Conservation (phyloP, 2,797 vertebrate species). For the Labeo calbasu region DNA sequence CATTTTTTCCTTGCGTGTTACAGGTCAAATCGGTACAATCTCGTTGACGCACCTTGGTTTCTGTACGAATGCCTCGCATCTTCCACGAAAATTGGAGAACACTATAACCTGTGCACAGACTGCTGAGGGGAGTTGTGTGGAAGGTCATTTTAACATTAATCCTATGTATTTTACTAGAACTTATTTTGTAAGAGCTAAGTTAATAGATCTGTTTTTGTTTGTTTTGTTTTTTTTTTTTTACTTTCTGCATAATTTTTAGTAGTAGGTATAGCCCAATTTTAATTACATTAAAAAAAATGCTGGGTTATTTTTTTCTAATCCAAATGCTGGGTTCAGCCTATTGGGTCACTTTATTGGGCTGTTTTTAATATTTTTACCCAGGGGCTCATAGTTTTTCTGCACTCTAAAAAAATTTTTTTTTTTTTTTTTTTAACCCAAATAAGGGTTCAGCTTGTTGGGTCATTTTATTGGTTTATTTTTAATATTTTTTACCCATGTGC, state of each 20-base stretch:
- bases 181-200: neutral
- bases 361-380: too few species aligned
- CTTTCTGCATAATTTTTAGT: neutral
- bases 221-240: neutral
- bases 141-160: neutral
- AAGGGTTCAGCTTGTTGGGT: too few species aligned
- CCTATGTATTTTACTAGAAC: neutral
- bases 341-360: too few species aligned
- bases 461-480: too few species aligned
- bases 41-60: neutral
- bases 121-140: conserved; percentile 18
- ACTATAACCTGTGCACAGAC: conserved; percentile 1
- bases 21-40: neutral
- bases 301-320: too few species aligned
- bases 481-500: too few species aligned
- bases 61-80: neutral
- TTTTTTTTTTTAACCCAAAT: too few species aligned
- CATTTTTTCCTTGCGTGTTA: neutral
- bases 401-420: too few species aligned
- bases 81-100: neutral
- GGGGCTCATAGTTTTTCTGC: too few species aligned
- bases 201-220: neutral
- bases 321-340: too few species aligned
- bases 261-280: neutral
- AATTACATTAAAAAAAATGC: too few species aligned